phyloP scores from a whole-genome alignment of 1,140 invertebrate species.

The Platorchestia sp. region DNA sequence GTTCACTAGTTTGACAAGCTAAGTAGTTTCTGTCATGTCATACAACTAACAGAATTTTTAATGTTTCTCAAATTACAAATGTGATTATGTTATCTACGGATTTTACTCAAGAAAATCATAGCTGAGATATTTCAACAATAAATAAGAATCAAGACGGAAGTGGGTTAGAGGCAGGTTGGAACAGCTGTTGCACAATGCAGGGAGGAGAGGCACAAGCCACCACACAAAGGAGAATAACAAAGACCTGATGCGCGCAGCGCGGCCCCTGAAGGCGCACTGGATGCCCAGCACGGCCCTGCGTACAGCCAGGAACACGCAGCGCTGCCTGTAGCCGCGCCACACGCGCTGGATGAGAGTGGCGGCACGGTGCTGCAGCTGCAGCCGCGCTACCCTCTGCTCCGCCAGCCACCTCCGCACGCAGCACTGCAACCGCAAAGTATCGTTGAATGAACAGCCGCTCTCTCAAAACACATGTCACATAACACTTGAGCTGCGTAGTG shows the following conservation, averaged over 20 bases:
- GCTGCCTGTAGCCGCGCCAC: conserved; percentile 79
- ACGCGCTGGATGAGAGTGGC: conserved; percentile 82
- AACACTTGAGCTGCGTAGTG: too few species aligned
- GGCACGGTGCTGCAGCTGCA: conserved; percentile 75
- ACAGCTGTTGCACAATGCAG: too few species aligned
- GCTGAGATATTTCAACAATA: neutral
- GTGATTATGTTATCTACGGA: neutral
- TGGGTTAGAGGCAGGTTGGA: too few species aligned
- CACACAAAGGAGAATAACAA: neutral
- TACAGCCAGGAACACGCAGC: conserved; percentile 79
- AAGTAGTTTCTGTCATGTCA: too few species aligned
- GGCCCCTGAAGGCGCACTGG: conserved; percentile 81
- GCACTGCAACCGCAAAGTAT: conserved; percentile 71
- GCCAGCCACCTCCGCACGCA: conserved; percentile 79
- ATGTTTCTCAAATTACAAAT: too few species aligned
- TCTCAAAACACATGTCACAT: neutral
- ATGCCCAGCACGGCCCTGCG: conserved; percentile 77
- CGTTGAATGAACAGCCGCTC: neutral
- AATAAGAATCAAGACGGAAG: neutral
- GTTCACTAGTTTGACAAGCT: too few species aligned
- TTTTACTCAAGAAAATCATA: neutral
- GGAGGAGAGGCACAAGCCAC: neutral
- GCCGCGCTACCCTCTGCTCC: conserved; percentile 69
- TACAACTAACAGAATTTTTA: too few species aligned
- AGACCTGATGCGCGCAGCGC: conserved; percentile 74